phyloP scores from a whole-genome alignment of 2,113 vertebrate genomes.

The Pterocles burchelli region DNA sequence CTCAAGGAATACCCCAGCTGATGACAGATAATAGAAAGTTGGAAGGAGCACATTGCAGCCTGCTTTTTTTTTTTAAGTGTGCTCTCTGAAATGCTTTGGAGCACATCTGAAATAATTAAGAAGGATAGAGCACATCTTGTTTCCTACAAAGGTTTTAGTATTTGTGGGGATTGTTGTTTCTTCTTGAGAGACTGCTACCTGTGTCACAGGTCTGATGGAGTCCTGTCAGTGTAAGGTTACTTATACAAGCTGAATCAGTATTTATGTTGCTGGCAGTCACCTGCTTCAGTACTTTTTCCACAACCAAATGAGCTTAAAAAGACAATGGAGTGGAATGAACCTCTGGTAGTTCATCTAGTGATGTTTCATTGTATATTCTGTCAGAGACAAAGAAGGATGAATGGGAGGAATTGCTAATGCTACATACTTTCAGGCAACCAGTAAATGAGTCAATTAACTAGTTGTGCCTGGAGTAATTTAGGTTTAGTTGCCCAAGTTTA shows the following conservation, averaged over 20 bases:
- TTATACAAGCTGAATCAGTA: neutral
- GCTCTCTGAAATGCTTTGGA: neutral
- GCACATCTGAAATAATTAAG: neutral
- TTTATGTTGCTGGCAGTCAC: neutral
- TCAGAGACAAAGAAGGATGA: neutral
- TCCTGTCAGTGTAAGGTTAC: neutral
- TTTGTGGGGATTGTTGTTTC: neutral
- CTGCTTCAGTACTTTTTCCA: neutral
- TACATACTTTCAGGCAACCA: neutral
- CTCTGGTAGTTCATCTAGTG: neutral
- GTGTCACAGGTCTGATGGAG: neutral
- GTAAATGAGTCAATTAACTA: neutral
- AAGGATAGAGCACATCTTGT: neutral
- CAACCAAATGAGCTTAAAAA: neutral
- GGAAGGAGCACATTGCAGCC: neutral
- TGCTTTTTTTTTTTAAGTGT: neutral
- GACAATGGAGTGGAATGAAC: neutral
- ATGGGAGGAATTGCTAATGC: neutral
- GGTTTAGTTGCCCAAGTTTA: neutral
- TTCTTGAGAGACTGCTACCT: neutral
- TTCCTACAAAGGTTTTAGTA: neutral
- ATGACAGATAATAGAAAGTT: neutral
- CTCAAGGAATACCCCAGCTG: neutral
- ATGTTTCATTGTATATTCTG: neutral
- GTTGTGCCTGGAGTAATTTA: neutral